Base-by-base conservation (phyloP, 2,888 invertebrate genomes). In the Ellobium chinense region DNA sequence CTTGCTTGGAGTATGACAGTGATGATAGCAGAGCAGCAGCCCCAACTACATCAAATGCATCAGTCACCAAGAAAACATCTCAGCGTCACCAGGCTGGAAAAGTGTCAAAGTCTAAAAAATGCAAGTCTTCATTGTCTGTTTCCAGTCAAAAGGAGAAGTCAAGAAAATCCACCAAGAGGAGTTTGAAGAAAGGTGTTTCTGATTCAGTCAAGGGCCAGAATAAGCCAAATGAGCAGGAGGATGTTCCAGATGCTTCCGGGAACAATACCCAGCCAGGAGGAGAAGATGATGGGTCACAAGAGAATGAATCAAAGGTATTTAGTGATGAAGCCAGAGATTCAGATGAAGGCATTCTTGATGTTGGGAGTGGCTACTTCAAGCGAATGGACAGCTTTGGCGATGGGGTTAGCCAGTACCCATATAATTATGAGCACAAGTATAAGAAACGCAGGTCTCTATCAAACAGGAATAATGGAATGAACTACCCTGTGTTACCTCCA, bases 401-500 rank as follows among this genome's bases (percentile, higher is more conserved):
- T 31, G 27, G 4, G 21, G 29, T 36, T 7, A 62, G 14, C 18
- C 4, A 21, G 14, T 14, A 63, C 14, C 9, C 31, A 9, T 39
- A 63, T 9, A n/a, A 9, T 36, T 34, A 37, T 29, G 36, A 66
- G 9, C 1, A 1, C 56, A 29, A 54, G 54, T 76, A 60, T 31
- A 62, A 78, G 21, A 69, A 60, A n/a, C 70, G 70, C n/a, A n/a
- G 29, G 7, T 34, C 65, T 18, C 31, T 63, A 39, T 72, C 70
- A 5, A 60, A 24, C 24, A 72, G 70, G n/a, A 78, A 72, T 62
- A 62, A 72, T 27, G 34, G 58, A 63, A 36, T 9, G 31, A 62
- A 72, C 14, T 65, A 78, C 56, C 78, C 78, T 18, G 58, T 78
- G n/a, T 29, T 70, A 1, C 63, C 70, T 24, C 54, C 72, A 21